phyloP scores from a whole-genome alignment of 2,797 vertebrate genomes.

The Martes flavigula region DNA sequence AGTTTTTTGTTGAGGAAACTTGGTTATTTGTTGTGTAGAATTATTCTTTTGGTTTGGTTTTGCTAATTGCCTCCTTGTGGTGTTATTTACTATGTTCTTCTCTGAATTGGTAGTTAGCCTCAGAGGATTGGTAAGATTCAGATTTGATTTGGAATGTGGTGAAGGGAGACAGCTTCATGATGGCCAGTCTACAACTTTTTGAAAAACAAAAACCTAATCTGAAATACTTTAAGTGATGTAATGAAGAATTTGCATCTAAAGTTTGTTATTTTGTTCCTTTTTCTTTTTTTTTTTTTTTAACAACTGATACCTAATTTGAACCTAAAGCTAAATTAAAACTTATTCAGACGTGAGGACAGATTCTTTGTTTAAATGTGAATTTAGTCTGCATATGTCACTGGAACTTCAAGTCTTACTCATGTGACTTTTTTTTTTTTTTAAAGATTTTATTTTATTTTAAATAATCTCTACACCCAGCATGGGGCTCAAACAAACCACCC shows the following conservation, averaged over 20 bases:
- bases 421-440: not conserved
- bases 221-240: not conserved
- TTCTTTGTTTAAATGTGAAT: not conserved
- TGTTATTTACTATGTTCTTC: not conserved
- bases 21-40: not conserved
- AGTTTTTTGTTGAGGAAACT: not conserved
- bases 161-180: not conserved
- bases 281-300: not conserved
- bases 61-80: not conserved
- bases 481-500: not conserved
- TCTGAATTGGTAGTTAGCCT: not conserved
- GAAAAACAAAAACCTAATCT: not conserved
- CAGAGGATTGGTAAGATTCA: not conserved
- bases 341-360: not conserved
- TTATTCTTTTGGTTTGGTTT: not conserved
- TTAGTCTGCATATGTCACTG: not conserved
- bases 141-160: not conserved
- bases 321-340: not conserved
- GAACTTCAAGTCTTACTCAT: not conserved
- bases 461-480: not conserved
- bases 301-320: not conserved
- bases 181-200: not conserved
- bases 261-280: not conserved
- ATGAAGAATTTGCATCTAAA: not conserved
- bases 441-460: not conserved